These are phyloP conservation scores for Leptinotarsa peninsularis DNA, from an alignment of 2,888 invertebrate genomes.

Conservation along the genomic window DNA sequence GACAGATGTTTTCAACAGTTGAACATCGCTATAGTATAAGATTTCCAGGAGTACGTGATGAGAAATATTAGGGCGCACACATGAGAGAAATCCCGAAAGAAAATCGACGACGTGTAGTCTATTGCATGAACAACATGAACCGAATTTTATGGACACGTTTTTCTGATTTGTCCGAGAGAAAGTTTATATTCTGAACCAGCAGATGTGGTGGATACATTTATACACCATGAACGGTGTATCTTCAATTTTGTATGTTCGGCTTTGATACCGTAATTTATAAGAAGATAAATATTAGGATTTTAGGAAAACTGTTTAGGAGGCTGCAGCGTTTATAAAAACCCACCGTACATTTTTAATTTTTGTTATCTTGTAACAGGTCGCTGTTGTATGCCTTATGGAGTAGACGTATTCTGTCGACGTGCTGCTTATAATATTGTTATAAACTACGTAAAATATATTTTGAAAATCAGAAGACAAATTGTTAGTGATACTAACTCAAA, in stretches of 20 bases:
- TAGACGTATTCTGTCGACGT: neutral
- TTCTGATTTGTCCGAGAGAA: neutral
- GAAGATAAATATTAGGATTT: too few relatives aligned
- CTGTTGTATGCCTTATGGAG: too few relatives aligned
- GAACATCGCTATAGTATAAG: slow-evolving; percentile 41
- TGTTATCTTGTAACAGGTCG: too few relatives aligned
- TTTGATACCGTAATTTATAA: too few relatives aligned
- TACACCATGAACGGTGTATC: neutral
- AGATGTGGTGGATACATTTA: neutral
- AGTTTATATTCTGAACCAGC: neutral
- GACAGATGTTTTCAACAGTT: slow-evolving; percentile 42
- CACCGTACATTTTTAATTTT: too few relatives aligned
- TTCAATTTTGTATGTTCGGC: too few relatives aligned
- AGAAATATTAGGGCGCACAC: slow-evolving; percentile 30
- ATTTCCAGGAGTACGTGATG: slow-evolving; percentile 39
- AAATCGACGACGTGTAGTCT: slow-evolving; percentile 1
- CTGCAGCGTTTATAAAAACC: too few relatives aligned
- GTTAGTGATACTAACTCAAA: neutral
- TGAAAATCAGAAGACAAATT: neutral
- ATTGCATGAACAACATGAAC: neutral
- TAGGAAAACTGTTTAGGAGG: too few relatives aligned
- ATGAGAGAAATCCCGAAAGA: slow-evolving; percentile 28
- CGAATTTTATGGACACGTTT: slow-evolving; percentile 4
- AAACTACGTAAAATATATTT: neutral
- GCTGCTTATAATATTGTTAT: neutral